Evolutionary conservation across 2,888 invertebrate species (phyloP), one percentile per base, ranked within the genome.

Genomic region (Cotesia congregata): DNA sequence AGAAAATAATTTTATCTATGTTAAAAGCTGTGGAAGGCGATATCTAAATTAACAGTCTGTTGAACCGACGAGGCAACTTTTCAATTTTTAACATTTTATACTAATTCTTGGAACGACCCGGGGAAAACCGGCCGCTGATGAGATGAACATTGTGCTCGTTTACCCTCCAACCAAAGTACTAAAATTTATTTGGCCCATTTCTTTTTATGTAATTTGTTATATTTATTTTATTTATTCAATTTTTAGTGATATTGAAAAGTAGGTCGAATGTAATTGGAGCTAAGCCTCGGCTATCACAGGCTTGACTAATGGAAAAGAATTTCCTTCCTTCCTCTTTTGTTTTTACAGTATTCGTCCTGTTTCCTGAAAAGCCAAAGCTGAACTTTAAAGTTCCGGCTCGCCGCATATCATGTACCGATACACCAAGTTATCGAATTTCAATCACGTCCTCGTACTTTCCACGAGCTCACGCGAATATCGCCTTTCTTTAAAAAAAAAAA

Each of bases 371-470:
- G 38, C 71, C n/a, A 20, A 71, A 71, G 38, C 71, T 39, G 71
- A 62, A 30, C 40, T 71, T 30, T 60, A 40, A 61, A 71, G 71
- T 71, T 71, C 71, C 71, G 71, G 61, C 62, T 71, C 71, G 40
- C 62, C 71, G 62, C 39, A 71, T 71, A 71, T 9, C 59, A 15
- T 70, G 59, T 71, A 71, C 60, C 41, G 71, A 71, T 71, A 71
- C 17, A 71, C 75, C 68, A 71, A 71, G 79, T 81, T 84, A 83
- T 84, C 82, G 83, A 85, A 83, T 84, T 85, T 85, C 83, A 80
- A 85, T 83, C 83, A 82, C 83, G 82, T 83, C 72, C 83, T 77
- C 78, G 82, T 80, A 82, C 80, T 81, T 80, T 82, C 80, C 73
- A 75, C 76, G 82, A 80, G 81, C 82, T 75, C 75, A 71, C 75